Conservation (phyloP, 1,140 invertebrate genomes). For the Platorchestia sp. region DNA sequence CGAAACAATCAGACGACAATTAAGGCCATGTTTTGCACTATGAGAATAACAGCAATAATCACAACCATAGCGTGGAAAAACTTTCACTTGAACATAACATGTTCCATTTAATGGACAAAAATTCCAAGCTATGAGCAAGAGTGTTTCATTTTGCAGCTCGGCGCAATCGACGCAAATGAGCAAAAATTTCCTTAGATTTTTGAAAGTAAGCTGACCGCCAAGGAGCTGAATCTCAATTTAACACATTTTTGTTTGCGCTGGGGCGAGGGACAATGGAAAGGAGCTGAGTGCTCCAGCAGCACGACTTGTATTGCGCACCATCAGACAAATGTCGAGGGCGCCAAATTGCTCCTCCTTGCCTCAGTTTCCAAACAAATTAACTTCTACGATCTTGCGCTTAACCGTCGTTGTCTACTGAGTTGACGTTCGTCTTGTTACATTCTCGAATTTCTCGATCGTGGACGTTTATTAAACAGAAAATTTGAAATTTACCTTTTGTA, state of each 20-base stretch:
- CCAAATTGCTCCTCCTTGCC: constrained; percentile 1
- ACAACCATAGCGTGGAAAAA: neutral
- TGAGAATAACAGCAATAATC: neutral
- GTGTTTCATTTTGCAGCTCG: neutral
- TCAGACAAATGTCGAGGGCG: constrained; percentile 24
- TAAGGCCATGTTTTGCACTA: neutral
- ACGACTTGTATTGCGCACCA: constrained; percentile 1
- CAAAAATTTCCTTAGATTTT: neutral
- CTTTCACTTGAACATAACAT: neutral
- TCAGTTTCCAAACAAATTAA: constrained; percentile 6
- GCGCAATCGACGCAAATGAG: neutral
- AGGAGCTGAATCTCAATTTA: neutral
- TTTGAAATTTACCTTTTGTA: neutral
- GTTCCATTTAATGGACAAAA: neutral
- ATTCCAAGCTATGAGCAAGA: neutral
- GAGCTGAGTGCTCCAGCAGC: neutral
- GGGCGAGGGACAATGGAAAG: neutral
- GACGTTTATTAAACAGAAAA: neutral
- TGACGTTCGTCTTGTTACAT: neutral
- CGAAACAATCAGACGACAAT: too few species aligned
- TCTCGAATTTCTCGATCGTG: neutral
- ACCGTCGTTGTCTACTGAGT: neutral
- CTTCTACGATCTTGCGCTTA: neutral
- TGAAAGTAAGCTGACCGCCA: neutral
- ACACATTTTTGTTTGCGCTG: neutral